Evolutionary conservation across 1,140 invertebrate species (phyloP).

Genomic region (Zaprionus camerounensis): DNA sequence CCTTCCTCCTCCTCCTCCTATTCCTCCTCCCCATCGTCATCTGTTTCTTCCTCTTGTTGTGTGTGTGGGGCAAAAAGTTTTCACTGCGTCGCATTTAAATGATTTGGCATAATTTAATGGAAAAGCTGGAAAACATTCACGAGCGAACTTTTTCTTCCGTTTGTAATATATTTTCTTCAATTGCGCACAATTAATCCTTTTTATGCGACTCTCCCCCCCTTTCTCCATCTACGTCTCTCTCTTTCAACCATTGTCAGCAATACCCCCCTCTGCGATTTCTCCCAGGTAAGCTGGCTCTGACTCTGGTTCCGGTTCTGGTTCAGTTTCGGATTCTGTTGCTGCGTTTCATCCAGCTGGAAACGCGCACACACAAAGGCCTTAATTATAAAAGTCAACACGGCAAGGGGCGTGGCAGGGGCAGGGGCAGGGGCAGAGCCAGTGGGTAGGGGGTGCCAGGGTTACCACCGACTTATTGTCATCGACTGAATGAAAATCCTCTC

Average conservation of each 20-base stretch:
- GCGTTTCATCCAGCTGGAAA: constrained; percentile 73
- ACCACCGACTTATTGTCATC: constrained; percentile 59
- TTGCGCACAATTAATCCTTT: constrained; percentile 80
- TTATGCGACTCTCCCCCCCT: constrained; percentile 50
- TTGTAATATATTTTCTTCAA: constrained; percentile 75
- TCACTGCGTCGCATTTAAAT: constrained; percentile 65
- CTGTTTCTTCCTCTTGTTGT: neutral
- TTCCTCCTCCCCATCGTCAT: too few relatives aligned
- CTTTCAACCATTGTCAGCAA: neutral
- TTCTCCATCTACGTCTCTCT: constrained; percentile 5
- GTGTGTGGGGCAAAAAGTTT: constrained; percentile 3
- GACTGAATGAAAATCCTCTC: constrained; percentile 57
- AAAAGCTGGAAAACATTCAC: constrained; percentile 17
- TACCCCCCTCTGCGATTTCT: neutral
- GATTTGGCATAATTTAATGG: constrained; percentile 81
- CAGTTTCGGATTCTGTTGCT: constrained; percentile 5
- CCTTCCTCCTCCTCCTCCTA: neutral
- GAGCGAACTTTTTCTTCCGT: constrained; percentile 52
- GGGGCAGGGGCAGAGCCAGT: neutral
- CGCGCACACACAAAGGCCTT: constrained; percentile 73
- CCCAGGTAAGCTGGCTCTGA: constrained; percentile 32
- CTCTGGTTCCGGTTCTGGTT: constrained; percentile 7
- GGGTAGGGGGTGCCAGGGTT: constrained; percentile 27
- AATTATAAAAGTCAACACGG: constrained; percentile 80
- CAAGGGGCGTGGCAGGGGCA: constrained; percentile 24